Conservation (phyloP, 2,113 vertebrate species). For the Typhlomys cinereus region DNA sequence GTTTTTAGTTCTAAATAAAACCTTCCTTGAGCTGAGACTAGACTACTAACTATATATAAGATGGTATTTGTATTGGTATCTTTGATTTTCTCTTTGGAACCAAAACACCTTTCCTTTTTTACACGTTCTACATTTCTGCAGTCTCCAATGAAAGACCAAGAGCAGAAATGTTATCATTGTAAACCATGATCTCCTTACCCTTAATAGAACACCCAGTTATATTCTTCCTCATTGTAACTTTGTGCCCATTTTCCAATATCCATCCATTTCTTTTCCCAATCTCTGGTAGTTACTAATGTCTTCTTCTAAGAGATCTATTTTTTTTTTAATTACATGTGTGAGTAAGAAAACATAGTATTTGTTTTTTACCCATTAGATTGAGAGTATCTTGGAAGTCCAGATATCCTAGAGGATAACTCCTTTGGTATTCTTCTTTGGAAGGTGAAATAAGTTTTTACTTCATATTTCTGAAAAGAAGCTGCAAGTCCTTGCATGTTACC, state of each 20-base stretch:
- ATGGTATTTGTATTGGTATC: neutral
- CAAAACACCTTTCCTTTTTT: neutral
- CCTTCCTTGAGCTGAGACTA: neutral
- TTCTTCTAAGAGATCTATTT: neutral
- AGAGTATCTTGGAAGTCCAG: neutral
- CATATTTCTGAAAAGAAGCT: slow-evolving; percentile 1
- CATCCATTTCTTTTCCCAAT: too few relatives aligned
- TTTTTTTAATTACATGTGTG: neutral
- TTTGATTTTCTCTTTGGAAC: slow-evolving; percentile 42
- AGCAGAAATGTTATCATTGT: neutral
- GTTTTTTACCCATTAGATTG: neutral
- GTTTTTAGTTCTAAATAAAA: neutral
- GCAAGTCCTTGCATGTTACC: neutral
- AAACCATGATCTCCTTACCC: neutral
- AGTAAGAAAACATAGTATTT: neutral
- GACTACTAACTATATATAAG: neutral
- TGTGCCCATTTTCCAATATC: neutral
- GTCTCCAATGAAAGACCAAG: neutral
- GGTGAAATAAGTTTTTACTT: neutral
- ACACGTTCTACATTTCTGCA: neutral
- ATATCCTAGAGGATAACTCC: neutral
- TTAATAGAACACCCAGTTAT: neutral
- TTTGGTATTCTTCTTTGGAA: neutral
- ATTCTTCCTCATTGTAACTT: neutral
- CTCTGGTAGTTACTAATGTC: neutral